Percentiles rank a stretch among this genome's conserved stretches.
Conservation (phyloP, 1,140 invertebrate species). For the Asbolus verrucosus region DNA sequence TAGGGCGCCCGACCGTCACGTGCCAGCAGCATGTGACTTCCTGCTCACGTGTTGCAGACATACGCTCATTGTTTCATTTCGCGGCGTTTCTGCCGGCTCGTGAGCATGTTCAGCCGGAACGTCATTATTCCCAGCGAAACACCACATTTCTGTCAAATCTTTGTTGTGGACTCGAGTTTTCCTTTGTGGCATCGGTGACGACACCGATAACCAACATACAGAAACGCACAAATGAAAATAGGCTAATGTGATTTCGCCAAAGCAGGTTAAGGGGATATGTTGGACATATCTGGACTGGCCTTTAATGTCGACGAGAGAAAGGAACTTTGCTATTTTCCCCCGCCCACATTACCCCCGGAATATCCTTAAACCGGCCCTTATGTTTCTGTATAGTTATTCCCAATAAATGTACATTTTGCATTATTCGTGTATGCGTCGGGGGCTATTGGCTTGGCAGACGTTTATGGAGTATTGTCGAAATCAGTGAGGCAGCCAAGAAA, state of each 20-base stretch:
- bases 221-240: constrained; percentile 8
- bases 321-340: no score
- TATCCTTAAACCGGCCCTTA: no score
- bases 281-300: no score
- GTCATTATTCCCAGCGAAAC: neutral
- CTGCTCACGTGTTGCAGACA: constrained; percentile 34
- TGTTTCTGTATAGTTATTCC: no score
- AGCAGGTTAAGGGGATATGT: neutral
- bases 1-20: constrained; percentile 23
- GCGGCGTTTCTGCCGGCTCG: neutral
- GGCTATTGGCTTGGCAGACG: no score
- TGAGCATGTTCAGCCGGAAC: neutral
- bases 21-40: constrained; percentile 20
- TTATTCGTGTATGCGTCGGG: no score
- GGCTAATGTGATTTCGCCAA: constrained; percentile 21
- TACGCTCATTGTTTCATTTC: constrained; percentile 8
- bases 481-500: no score
- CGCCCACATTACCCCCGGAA: no score
- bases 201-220: constrained; percentile 9
- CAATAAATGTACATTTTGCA: no score
- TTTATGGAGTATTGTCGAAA: no score
- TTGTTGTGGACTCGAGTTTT: neutral
- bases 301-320: neutral
- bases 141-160: neutral
- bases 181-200: neutral